Conservation (phyloP, 2,888 invertebrate genomes). For the Acutogordius australiensis region DNA sequence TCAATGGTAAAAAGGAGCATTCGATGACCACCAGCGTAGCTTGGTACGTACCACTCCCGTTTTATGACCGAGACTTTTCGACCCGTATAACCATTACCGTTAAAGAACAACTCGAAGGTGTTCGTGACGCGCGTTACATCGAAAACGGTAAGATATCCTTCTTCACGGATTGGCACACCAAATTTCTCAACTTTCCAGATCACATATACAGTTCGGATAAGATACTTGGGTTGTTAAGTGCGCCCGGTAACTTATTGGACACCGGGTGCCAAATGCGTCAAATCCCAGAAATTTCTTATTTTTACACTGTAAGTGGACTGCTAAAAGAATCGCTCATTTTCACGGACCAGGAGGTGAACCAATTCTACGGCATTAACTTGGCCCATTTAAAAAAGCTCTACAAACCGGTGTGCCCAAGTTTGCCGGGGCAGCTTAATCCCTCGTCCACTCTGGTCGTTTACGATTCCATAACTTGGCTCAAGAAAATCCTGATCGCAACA, state of each 20-base stretch:
- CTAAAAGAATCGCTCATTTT: not conserved
- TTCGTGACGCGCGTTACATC: not conserved
- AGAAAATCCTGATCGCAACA: not conserved
- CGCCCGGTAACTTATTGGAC: not conserved
- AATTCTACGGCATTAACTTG: not conserved
- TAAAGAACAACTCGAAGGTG: not conserved
- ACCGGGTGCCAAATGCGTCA: not conserved
- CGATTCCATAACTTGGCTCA: not conserved
- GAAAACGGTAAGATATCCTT: not conserved
- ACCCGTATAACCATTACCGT: not conserved
- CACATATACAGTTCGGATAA: not conserved
- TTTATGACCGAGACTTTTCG: not conserved
- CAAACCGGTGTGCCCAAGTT: not conserved
- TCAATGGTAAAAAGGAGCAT: no score
- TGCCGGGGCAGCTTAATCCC: not conserved
- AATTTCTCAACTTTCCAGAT: not conserved
- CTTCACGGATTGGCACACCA: not conserved
- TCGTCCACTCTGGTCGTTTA: not conserved
- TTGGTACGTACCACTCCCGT: not conserved
- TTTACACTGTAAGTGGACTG: not conserved
- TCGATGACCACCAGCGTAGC: not conserved
- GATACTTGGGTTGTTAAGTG: not conserved
- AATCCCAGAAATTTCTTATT: conserved; percentile 5
- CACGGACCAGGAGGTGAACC: not conserved
- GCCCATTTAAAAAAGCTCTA: not conserved